Evolutionary conservation across 2,888 invertebrate genomes (phyloP), one percentile per base, ranked within the genome.

Genomic region (Pterobdella sp.): DNA sequence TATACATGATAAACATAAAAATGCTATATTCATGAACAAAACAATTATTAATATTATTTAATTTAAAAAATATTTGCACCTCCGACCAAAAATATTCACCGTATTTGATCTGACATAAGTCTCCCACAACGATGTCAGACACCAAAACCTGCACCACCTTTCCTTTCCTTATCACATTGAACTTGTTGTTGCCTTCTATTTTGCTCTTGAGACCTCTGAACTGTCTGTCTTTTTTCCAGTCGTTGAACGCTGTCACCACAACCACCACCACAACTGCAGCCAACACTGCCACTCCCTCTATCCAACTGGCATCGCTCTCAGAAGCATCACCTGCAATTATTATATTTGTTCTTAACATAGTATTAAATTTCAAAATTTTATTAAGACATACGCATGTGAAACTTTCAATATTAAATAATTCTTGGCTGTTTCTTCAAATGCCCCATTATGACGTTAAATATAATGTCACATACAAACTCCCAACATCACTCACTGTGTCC

Each of bases 221-320:
- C 87, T 98, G 97, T 86, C 94, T 89, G 87, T 98, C 98, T 88
- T 98, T 98, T 82, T 94, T 93, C 87, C 96, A 98, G 88, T 98
- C 98, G 88, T 98, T 98, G 87, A 97, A 94, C 81, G 98, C 97
- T 85, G 97, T 98, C 81, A 98, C 97, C 87, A 98, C 88, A 79
- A 98, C 97, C 86, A 98, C 96, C 84, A 96, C 95, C 85, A 95
- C 91, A 83, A 98, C 98, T 81, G 97, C 97, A 86, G 96, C 92
- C 86, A 98, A 89, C 86, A 98, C 98, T 84, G 98, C 98, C 83
- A 94, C 89, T 83, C 97, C 97, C 87, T 98, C 98, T 84, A 98
- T 98, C 97, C 97, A 98, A 80, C 94, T 94, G 83, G 96, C 94
- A 84, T 94, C 91, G 68, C 84, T 82, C 84, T 97, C 96, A 78